Conservation (phyloP, 2,888 invertebrate genomes). For the Thumatha senex region DNA sequence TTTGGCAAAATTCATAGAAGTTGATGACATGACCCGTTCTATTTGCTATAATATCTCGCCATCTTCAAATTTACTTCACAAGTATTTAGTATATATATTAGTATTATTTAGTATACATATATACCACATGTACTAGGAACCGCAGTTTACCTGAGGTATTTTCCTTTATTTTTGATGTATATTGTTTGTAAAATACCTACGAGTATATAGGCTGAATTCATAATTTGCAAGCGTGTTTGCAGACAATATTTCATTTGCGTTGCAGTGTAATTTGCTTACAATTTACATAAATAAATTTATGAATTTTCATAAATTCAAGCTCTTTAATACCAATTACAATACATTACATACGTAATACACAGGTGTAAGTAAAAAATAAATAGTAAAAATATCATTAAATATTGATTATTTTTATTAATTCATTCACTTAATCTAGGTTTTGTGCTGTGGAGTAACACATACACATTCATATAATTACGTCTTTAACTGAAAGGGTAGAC, state of each 20-base stretch:
- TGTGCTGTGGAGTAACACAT: no score
- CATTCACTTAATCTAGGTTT: no score
- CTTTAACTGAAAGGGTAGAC: no score
- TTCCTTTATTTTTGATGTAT: background rate
- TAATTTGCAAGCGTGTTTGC: constrained; percentile 8
- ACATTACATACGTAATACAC: background rate
- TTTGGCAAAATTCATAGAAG: no score
- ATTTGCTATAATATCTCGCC: no score
- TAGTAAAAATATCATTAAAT: background rate
- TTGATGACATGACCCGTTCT: no score
- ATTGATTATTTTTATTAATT: no score
- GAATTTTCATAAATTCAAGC: background rate
- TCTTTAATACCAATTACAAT: background rate
- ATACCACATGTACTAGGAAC: background rate
- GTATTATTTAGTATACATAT: no score
- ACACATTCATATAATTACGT: no score
- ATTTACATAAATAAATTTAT: constrained; percentile 7
- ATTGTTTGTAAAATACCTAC: constrained; percentile 4
- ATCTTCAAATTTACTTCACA: no score
- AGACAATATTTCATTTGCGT: constrained; percentile 8
- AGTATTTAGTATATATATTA: background rate
- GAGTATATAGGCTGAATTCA: background rate
- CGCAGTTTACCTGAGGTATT: background rate
- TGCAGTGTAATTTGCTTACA: constrained; percentile 14
- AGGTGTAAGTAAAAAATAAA: background rate